phyloP scores from a whole-genome alignment of 2,797 vertebrate species.

The Falco cherrug region DNA sequence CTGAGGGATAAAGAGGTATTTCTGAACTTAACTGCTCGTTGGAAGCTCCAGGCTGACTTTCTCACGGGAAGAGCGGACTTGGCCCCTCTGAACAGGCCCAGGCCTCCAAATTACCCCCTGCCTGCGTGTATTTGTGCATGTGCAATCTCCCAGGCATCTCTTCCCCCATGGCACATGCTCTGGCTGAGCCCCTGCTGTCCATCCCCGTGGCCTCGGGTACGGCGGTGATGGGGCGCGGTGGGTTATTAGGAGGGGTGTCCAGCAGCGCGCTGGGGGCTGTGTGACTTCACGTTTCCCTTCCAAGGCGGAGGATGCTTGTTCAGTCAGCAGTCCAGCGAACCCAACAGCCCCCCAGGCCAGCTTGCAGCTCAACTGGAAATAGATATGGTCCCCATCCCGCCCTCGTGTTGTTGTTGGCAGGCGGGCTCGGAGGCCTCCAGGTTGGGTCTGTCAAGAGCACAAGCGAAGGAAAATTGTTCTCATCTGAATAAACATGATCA shows the following conservation, averaged over 20 bases:
- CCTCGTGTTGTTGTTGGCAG: conserved; percentile 72
- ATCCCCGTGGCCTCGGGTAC: neutral
- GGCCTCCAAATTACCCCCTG: neutral
- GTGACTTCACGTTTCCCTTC: neutral
- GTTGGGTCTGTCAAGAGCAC: conserved; percentile 60
- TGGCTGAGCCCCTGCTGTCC: neutral
- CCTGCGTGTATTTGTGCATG: neutral
- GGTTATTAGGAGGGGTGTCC: neutral
- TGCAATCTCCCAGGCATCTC: neutral
- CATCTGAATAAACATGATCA: conserved; percentile 74
- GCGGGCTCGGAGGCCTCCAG: neutral
- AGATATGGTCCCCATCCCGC: neutral
- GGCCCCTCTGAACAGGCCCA: neutral
- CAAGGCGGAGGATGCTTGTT: neutral
- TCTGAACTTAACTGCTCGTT: neutral
- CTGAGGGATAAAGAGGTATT: neutral
- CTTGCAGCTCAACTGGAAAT: conserved; percentile 47
- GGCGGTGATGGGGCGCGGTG: neutral
- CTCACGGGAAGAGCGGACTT: conserved; percentile 59
- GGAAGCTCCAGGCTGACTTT: conserved; percentile 26
- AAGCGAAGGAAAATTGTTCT: conserved; percentile 73
- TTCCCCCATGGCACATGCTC: neutral
- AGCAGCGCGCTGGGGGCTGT: accelerated
- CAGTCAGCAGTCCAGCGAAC: neutral
- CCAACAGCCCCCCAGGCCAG: conserved; percentile 18